Conservation (phyloP, 2,888 invertebrate species). For the Drosophila acutilabella region DNA sequence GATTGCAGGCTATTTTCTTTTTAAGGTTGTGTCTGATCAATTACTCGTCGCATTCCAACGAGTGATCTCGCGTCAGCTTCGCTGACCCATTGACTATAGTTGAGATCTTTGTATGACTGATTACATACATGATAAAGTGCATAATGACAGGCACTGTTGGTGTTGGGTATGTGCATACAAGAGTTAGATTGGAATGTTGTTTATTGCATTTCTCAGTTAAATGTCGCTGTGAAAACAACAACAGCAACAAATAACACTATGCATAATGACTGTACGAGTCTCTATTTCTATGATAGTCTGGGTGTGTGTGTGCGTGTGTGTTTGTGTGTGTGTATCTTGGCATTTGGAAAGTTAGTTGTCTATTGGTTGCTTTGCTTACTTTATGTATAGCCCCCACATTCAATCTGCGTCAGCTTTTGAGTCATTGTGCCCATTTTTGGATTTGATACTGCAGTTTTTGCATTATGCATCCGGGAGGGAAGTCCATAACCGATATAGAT, state of each 20-base stretch:
- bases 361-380: constrained; percentile 13
- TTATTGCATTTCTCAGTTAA: constrained; percentile 74
- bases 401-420: constrained; percentile 52
- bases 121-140: constrained; percentile 53
- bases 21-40: no score
- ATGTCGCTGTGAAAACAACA: constrained; percentile 51
- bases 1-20: no score
- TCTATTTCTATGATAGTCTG: constrained; percentile 18
- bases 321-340: constrained; percentile 40
- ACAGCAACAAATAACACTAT: constrained; percentile 53
- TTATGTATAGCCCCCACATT: constrained; percentile 57
- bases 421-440: constrained; percentile 67
- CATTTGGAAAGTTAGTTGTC: constrained; percentile 68
- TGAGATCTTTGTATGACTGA: constrained; percentile 33
- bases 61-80: neutral
- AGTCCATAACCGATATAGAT: constrained; percentile 23
- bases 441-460: constrained; percentile 64
- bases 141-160: constrained; percentile 57
- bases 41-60: constrained; percentile 1
- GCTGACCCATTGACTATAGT: constrained; percentile 40
- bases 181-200: constrained; percentile 73
- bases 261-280: constrained; percentile 61
- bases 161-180: constrained; percentile 36
- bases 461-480: constrained; percentile 61
- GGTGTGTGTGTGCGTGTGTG: neutral